Evolutionary conservation across 2,113 vertebrate species (phyloP).

Genomic region (Sylvietta virens): DNA sequence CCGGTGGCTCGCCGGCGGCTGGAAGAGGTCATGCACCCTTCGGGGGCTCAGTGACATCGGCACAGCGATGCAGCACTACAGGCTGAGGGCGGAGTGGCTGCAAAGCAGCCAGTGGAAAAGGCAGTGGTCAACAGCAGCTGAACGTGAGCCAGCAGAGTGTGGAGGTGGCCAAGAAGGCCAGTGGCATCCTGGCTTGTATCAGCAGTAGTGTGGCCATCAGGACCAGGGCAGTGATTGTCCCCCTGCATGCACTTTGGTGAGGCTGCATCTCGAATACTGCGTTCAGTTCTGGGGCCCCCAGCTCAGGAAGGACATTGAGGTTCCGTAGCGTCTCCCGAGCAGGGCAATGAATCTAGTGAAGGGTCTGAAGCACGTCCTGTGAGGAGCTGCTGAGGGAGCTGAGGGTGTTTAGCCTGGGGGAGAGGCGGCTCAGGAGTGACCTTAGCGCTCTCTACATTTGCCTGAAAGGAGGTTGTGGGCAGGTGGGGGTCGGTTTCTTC

Average conservation of each 20-base stretch:
- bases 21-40: not conserved
- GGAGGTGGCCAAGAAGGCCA: not conserved
- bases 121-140: not conserved
- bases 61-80: not conserved
- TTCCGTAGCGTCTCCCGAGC: rapidly evolving
- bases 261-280: not conserved
- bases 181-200: no score
- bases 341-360: not conserved
- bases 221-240: not conserved
- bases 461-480: no score
- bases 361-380: not conserved
- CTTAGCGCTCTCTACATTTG: no score
- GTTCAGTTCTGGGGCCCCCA: not conserved
- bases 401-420: not conserved
- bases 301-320: not conserved
- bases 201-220: not conserved
- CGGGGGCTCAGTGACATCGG: not conserved
- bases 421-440: not conserved
- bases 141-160: not conserved
- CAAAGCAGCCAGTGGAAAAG: not conserved
- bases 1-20: not conserved
- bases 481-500: not conserved
- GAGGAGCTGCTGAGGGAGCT: not conserved
- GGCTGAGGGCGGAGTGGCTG: not conserved
- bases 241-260: not conserved